These are phyloP conservation scores for Drosophila santomea DNA, from an alignment of 1,140 invertebrate species.

Conservation along the genomic window DNA sequence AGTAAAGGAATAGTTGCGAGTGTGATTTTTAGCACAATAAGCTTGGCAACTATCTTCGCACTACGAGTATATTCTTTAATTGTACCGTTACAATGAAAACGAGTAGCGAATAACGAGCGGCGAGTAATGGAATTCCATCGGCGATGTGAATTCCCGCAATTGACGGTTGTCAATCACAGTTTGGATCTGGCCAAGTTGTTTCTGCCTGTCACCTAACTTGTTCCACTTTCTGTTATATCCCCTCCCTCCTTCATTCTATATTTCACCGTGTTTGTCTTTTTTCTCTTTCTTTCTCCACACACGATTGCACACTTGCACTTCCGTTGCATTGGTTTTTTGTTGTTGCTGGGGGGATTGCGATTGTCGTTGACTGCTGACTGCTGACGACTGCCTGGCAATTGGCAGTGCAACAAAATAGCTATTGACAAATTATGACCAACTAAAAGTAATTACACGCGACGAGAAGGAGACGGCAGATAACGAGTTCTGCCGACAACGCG, in stretches of 20 bases:
- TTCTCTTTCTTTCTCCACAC: conserved; percentile 24
- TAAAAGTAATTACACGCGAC: conserved; percentile 81
- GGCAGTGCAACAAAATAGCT: conserved; percentile 79
- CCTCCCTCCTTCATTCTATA: not conserved
- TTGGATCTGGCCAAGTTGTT: conserved; percentile 27
- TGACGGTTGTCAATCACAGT: conserved; percentile 43
- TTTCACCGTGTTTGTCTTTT: not conserved
- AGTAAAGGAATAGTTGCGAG: not conserved
- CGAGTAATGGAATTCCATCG: conserved; percentile 18
- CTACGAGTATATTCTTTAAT: not conserved
- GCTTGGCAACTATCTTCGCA: not conserved
- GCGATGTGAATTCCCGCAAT: conserved; percentile 33
- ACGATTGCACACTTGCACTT: conserved; percentile 75
- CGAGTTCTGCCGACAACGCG: conserved; percentile 73
- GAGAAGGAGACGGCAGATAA: conserved; percentile 55
- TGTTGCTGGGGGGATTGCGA: conserved; percentile 14
- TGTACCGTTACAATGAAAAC: not conserved
- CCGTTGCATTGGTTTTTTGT: conserved; percentile 43
- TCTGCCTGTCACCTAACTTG: conserved; percentile 36
- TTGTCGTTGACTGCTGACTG: conserved; percentile 41
- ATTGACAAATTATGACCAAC: conserved; percentile 83
- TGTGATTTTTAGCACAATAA: not conserved
- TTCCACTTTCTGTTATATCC: conserved; percentile 24
- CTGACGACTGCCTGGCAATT: conserved; percentile 49
- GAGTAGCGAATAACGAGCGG: conserved; percentile 10